Conservation (phyloP, 1,140 invertebrate species). For the Harlomillsia oculata region DNA sequence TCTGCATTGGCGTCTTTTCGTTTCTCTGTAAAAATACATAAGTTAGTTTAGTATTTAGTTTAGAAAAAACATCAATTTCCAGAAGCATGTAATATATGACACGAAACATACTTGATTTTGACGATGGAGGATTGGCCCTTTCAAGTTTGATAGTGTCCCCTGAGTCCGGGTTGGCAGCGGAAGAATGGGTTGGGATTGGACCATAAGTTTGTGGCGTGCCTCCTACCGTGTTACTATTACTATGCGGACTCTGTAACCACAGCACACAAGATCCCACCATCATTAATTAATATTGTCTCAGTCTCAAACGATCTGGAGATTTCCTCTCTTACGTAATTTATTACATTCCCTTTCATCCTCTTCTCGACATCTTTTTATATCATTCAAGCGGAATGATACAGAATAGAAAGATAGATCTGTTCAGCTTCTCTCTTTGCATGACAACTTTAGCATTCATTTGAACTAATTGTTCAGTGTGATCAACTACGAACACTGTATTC, state of each 20-base stretch:
- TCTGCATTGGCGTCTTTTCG: conserved; percentile 63
- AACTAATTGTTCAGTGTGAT: too few species aligned
- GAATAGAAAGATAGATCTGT: too few species aligned
- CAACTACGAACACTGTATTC: too few species aligned
- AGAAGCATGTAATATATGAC: neutral
- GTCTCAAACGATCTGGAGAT: conserved; percentile 9
- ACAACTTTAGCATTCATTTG: too few species aligned
- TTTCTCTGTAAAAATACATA: conserved; percentile 58
- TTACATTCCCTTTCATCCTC: too few species aligned
- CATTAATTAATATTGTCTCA: conserved; percentile 29
- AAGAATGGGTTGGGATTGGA: conserved; percentile 33
- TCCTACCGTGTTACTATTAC: conserved; percentile 33
- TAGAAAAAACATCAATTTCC: neutral
- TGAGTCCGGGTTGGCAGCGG: conserved; percentile 16
- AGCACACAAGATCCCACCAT: conserved; percentile 9
- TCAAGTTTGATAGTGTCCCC: conserved; percentile 49
- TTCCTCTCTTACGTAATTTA: too few species aligned
- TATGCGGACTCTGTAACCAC: conserved; percentile 33
- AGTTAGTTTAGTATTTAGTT: conserved; percentile 3
- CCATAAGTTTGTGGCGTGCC: conserved; percentile 33
- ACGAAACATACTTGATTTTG: conserved; percentile 38
- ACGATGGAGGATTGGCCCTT: conserved; percentile 42
- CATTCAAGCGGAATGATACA: too few species aligned
- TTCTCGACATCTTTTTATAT: too few species aligned
- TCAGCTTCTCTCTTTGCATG: too few species aligned